Evolutionary conservation across 2,888 invertebrate genomes (phyloP).

Genomic region (Griposia aprilina): DNA sequence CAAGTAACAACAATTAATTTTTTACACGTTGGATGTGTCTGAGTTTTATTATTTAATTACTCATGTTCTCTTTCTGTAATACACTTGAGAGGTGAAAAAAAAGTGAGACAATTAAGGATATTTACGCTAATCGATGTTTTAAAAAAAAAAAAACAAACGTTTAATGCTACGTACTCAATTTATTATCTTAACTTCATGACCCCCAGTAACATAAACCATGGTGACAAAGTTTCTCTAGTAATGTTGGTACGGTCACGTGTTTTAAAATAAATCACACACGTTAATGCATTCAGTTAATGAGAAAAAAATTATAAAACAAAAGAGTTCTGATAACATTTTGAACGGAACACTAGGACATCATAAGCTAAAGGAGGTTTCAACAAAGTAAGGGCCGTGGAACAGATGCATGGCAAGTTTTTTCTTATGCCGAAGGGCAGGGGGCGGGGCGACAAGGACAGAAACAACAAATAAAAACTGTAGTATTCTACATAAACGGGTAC

Average conservation of each 20-base stretch:
- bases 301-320: slow-evolving; percentile 49
- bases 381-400: slow-evolving; percentile 36
- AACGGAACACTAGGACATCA: slow-evolving; percentile 69
- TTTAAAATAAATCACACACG: slow-evolving; percentile 14
- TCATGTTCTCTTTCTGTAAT: background rate
- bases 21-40: too few species aligned
- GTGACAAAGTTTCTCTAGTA: slow-evolving; percentile 3
- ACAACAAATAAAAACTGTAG: slow-evolving; percentile 68
- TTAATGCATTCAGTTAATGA: background rate
- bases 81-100: background rate
- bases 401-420: slow-evolving; percentile 58
- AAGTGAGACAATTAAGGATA: background rate
- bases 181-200: slow-evolving; percentile 9
- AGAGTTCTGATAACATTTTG: slow-evolving; percentile 68
- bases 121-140: background rate
- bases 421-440: slow-evolving; percentile 49
- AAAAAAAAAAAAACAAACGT: background rate
- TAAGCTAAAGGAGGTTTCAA: slow-evolving; percentile 48
- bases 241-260: slow-evolving; percentile 1
- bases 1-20: background rate
- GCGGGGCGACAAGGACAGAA: slow-evolving; percentile 65
- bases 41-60: background rate
- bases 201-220: background rate
- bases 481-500: slow-evolving; percentile 65
- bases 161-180: background rate